Evolutionary conservation across 2,113 vertebrate genomes (phyloP), one percentile per base, ranked within the genome.

Genomic region (Silurus glanis): DNA sequence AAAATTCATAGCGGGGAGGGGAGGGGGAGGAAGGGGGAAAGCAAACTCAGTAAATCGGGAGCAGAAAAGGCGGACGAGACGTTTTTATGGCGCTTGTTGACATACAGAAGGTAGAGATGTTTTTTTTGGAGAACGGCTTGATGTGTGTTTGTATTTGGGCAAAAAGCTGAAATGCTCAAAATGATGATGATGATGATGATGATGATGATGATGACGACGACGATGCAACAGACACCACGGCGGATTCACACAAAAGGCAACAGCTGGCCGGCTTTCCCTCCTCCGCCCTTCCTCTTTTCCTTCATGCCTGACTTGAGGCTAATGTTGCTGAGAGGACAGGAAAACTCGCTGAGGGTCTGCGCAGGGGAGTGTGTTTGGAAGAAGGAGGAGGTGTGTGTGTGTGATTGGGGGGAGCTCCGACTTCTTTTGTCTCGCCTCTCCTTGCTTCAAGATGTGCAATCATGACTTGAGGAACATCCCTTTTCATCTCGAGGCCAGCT

Each of bases 261-360:
- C 96, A 96, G 96, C 95, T 96, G 96, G 93, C 91, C 86, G 90
- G 82, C 28, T 80, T 19, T 28, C 84, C 80, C 84, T 49, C 76
- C 64, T 72, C 72, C 87, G 12, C 47, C 45, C 61, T 14, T 90
- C 90, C 89, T 92, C 90, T 84, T 89, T 69, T 91, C 90, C 94
- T 94, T 94, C 94, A 95, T 94, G 94, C 95, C 94, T 96, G 93
- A 95, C 95, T 96, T 95, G 94, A 95, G 94, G 94, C 94, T 93
- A 93, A 92, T 94, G 95, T 96, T 96, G 95, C 95, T 92, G 90
- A 91, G 91, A 92, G 91, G 45, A 91, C 91, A 85, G 93, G 93
- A 89, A 80, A 86, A 91, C 85, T 90, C 80, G 53, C 88, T 89
- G 71, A 89, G 89, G 91, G 90, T 78, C 89, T 82, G 86, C 71